A percentile compares a stretch with the other conserved stretches of the same genome.
Conservation (phyloP, 2,888 invertebrate species). For the Chrysodeixis includens region DNA sequence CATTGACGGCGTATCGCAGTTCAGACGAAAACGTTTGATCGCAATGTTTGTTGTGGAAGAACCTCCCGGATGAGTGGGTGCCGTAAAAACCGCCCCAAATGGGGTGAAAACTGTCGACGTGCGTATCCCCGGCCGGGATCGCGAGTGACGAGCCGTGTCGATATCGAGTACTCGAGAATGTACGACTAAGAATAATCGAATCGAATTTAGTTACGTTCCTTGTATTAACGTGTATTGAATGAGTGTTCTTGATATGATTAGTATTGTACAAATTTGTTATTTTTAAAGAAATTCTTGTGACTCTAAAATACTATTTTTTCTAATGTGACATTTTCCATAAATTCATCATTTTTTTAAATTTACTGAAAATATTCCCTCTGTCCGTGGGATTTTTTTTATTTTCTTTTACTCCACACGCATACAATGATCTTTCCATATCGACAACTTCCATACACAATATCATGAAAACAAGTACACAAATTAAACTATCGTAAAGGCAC, state of each 20-base stretch:
- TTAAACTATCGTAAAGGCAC: slow-evolving; percentile 18
- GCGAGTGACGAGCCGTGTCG: slow-evolving; percentile 55
- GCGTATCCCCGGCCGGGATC: slow-evolving; percentile 61
- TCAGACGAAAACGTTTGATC: slow-evolving; percentile 52
- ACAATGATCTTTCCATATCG: background rate
- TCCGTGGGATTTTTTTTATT: too few relatives aligned
- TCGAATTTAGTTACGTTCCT: slow-evolving; percentile 9
- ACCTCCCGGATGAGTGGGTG: slow-evolving; percentile 60
- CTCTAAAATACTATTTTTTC: too few relatives aligned
- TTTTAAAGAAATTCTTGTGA: too few relatives aligned
- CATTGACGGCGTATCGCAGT: slow-evolving; percentile 29
- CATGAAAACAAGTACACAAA: background rate
- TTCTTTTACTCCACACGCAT: background rate
- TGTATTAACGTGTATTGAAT: background rate
- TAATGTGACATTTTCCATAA: too few relatives aligned
- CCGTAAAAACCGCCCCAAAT: slow-evolving; percentile 79
- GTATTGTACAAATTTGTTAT: too few relatives aligned
- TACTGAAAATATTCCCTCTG: too few relatives aligned
- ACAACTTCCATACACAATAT: background rate
- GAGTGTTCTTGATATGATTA: background rate
- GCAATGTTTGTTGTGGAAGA: slow-evolving; percentile 56
- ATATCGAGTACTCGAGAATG: slow-evolving; percentile 53
- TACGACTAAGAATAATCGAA: slow-evolving; percentile 29
- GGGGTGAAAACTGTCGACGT: slow-evolving; percentile 82
- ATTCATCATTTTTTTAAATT: too few relatives aligned